These are phyloP conservation scores for Philotrypesis tridentata DNA, from an alignment of 1,140 invertebrate species.

Conservation along the genomic window DNA sequence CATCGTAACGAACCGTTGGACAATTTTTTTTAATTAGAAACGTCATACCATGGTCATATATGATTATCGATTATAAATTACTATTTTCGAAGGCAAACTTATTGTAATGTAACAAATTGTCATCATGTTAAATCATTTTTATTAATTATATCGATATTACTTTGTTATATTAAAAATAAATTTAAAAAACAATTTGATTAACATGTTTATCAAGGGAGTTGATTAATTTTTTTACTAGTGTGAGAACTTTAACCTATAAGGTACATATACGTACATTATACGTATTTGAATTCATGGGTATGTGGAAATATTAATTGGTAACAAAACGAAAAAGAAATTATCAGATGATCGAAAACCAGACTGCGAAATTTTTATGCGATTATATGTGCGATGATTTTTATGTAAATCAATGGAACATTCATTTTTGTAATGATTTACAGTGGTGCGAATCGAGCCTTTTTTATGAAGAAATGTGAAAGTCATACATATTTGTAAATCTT, in stretches of 20 bases:
- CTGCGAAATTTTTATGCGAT: slow-evolving; percentile 29
- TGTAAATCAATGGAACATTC: slow-evolving; percentile 8
- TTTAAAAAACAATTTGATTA: too few species aligned
- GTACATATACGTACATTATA: not conserved
- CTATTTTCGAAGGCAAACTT: too few species aligned
- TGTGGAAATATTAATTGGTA: not conserved
- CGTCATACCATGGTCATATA: too few species aligned
- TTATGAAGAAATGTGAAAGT: slow-evolving; percentile 28
- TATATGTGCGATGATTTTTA: slow-evolving; percentile 25
- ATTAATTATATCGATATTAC: too few species aligned
- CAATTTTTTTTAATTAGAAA: too few species aligned
- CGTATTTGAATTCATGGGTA: not conserved
- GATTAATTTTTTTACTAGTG: too few species aligned
- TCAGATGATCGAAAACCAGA: slow-evolving; percentile 39
- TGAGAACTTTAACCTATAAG: not conserved
- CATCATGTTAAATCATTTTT: too few species aligned
- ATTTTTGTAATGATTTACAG: slow-evolving; percentile 3
- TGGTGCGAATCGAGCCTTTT: not conserved
- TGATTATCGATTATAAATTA: too few species aligned
- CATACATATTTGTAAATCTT: not conserved
- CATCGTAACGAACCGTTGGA: too few species aligned
- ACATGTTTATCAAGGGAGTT: too few species aligned
- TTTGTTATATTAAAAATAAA: too few species aligned
- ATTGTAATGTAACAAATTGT: too few species aligned
- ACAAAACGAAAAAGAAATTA: not conserved